Percentiles rank a stretch among this genome's conserved stretches.
Evolutionary conservation across 2,888 invertebrate species (phyloP).

Genomic region (Pammene aurita): DNA sequence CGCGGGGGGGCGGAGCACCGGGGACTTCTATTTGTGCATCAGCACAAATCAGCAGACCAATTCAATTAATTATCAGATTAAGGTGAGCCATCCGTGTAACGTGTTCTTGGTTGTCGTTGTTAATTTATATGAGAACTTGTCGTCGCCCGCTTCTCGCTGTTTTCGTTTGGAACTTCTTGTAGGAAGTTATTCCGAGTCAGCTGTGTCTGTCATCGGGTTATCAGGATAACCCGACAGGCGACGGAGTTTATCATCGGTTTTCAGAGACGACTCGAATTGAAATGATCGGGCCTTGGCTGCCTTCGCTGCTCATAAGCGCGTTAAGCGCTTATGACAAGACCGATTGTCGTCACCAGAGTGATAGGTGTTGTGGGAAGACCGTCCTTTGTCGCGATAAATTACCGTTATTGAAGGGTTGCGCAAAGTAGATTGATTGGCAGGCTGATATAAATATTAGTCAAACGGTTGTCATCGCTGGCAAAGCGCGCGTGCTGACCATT

Average conservation of each 20-base stretch:
- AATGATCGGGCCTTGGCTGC: conserved; percentile 47
- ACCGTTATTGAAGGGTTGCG: conserved; percentile 64
- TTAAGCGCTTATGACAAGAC: conserved; percentile 47
- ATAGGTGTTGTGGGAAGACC: conserved; percentile 53
- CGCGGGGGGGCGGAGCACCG: conserved; percentile 56
- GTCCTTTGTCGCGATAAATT: conserved; percentile 64
- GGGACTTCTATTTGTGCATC: conserved; percentile 76
- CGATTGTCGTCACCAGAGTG: conserved; percentile 52
- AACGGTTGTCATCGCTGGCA: conserved; percentile 68
- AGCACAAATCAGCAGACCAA: conserved; percentile 81
- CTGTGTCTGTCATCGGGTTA: conserved; percentile 31
- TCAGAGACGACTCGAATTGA: conserved; percentile 26
- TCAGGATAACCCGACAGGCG: no score
- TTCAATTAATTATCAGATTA: conserved; percentile 84
- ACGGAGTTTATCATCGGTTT: conserved; percentile 38
- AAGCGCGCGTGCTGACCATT: conserved; percentile 52
- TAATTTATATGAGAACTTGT: conserved; percentile 62
- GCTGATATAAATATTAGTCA: conserved; percentile 62
- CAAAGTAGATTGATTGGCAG: conserved; percentile 72
- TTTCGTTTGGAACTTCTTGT: conserved; percentile 42
- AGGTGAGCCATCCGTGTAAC: conserved; percentile 76
- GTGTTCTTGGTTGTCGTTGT: conserved; percentile 68
- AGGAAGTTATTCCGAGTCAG: conserved; percentile 33
- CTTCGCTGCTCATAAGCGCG: conserved; percentile 43
- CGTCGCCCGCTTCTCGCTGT: conserved; percentile 54